Evolutionary conservation across 2,113 vertebrate species (phyloP), one percentile per base, ranked within the genome.

Genomic region (Tetrao urogallus): DNA sequence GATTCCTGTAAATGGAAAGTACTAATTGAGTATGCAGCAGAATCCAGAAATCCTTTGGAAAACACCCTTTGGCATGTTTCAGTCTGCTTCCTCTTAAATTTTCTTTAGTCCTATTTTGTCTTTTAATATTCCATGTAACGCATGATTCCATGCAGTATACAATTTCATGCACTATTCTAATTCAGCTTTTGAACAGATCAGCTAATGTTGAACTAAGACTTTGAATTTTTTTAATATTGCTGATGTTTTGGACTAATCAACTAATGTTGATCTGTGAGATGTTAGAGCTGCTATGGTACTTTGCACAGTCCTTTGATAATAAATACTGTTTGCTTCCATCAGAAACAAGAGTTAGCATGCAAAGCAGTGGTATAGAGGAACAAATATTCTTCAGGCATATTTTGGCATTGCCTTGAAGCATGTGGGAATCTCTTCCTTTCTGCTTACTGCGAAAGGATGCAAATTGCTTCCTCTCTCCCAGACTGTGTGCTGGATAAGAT

Each of bases 381-480:
- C 58, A 82, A 42, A 47, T 72, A 79, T 95, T 89, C 40, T 91
- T 85, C 58, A 69, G 40, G 12, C 24, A 25, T 85, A 12, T 69
- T 54, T 17, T 54, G 27, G 52, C 15, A 54, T 54, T 54, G 30
- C 52, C 54, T 89, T 54, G 21, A 76, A 75, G 25, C 24, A 6
- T 76, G 64, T 87, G 64, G 81, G 84, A 64, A 76, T 71, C 80
- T 89, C 42, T 10, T 83, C 57, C 16, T 78, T 92, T 90, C 48
- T 91, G 38, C 69, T 93, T 70, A 57, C 79, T 83, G 82, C 85
- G 61, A 43, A 92, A 93, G 50, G 57, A 77, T 81, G 50, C 43
- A 75, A 89, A 74, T 82, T 77, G 24, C 34, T 75, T 85, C 87
- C 32, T 67, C 3, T 87, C 42, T 20, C 45, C 42, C 52, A 76